A percentile compares a stretch with the other conserved stretches of the same genome.
Conservation (phyloP, 2,113 vertebrate species). For the Nyctibius bracteatus region DNA sequence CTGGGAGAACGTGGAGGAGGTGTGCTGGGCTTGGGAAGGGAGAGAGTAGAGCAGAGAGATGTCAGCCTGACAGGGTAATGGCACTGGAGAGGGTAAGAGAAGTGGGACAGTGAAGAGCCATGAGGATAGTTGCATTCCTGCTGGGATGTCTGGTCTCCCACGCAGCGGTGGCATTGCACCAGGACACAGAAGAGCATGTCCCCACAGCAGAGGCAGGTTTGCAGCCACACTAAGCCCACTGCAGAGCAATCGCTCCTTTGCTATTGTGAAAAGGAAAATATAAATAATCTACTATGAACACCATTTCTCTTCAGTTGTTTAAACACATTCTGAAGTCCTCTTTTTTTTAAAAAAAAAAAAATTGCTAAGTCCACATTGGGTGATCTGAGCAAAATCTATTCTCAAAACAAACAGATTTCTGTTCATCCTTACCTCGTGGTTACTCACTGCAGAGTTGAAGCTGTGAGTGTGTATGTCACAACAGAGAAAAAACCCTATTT, state of each 20-base stretch:
- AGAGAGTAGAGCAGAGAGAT: background rate
- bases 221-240: background rate
- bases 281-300: rapidly evolving
- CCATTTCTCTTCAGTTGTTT: background rate
- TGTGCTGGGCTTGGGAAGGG: background rate
- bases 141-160: background rate
- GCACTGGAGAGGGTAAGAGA: background rate
- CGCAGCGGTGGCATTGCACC: rapidly evolving
- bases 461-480: rapidly evolving
- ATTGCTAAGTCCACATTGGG: rapidly evolving
- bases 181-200: background rate
- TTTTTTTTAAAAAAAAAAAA: background rate
- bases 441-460: background rate
- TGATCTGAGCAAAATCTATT: background rate
- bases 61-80: background rate
- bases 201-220: background rate
- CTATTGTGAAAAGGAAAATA: rapidly evolving
- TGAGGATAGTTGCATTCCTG: rapidly evolving
- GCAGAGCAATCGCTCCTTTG: background rate
- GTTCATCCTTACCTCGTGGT: rapidly evolving
- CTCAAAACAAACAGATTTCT: background rate
- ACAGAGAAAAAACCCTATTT: rapidly evolving
- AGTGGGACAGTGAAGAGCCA: rapidly evolving
- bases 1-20: background rate
- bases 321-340: background rate